Conservation (phyloP, 1,140 invertebrate species). For the Teleogryllus occipitalis region DNA sequence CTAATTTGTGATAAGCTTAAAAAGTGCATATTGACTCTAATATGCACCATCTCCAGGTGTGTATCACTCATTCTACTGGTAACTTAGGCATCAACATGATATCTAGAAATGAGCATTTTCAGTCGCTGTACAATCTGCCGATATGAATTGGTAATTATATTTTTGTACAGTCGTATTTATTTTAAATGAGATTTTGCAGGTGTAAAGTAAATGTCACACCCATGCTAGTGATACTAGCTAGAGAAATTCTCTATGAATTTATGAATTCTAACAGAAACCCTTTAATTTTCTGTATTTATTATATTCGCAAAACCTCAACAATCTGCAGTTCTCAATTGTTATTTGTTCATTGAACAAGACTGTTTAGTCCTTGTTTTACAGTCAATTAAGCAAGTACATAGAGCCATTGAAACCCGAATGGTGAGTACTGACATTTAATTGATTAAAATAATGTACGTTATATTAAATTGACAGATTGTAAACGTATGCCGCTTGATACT, state of each 20-base stretch:
- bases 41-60: background rate
- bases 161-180: too few relatives aligned
- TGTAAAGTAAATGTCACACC: too few relatives aligned
- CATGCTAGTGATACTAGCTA: too few relatives aligned
- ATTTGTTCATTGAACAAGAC: slow-evolving; percentile 62
- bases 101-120: too few relatives aligned
- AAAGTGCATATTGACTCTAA: background rate
- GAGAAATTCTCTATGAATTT: too few relatives aligned
- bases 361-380: slow-evolving; percentile 46
- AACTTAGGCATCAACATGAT: background rate
- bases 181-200: too few relatives aligned
- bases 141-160: too few relatives aligned
- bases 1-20: background rate
- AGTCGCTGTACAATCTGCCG: too few relatives aligned
- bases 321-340: background rate
- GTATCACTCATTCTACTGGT: background rate
- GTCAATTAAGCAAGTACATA: slow-evolving; percentile 88
- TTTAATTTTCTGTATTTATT: background rate
- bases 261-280: too few relatives aligned
- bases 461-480: slow-evolving; percentile 29
- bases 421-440: slow-evolving; percentile 38
- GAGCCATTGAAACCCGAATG: slow-evolving; percentile 77
- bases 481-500: slow-evolving; percentile 79
- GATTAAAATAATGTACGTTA: background rate
- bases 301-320: background rate